Conservation (phyloP, 2,888 invertebrate species). For the Crematogaster levior region DNA sequence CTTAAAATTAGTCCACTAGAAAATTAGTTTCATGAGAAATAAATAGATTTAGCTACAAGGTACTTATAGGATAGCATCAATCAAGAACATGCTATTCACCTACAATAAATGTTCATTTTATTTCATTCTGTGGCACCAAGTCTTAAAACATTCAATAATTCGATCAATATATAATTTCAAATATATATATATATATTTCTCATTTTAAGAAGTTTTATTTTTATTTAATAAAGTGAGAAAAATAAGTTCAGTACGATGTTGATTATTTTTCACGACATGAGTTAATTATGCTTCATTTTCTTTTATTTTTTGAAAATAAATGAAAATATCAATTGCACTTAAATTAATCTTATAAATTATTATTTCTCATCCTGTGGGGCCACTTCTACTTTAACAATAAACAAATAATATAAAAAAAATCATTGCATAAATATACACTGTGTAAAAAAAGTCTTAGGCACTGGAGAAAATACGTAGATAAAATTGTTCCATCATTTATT, state of each 20-base stretch:
- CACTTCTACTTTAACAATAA: background rate
- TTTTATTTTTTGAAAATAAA: slow-evolving; percentile 64
- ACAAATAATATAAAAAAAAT: background rate
- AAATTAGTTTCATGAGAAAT: background rate
- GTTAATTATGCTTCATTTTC: slow-evolving; percentile 56
- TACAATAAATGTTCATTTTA: background rate
- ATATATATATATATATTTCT: background rate
- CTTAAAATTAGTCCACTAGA: background rate
- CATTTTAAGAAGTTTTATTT: no score
- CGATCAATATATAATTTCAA: background rate
- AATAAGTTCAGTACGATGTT: background rate
- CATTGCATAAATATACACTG: background rate
- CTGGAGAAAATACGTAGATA: no score
- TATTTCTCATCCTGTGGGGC: background rate
- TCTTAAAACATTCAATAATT: background rate
- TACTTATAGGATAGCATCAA: background rate
- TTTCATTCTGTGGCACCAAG: background rate
- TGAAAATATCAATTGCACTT: background rate
- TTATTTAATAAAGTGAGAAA: no score
- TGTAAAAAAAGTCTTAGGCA: no score
- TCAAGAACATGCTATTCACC: background rate
- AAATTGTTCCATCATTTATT: no score
- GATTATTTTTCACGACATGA: background rate
- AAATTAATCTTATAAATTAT: slow-evolving; percentile 8
- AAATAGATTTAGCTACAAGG: background rate